Percentiles rank a stretch among this genome's conserved stretches.
Evolutionary conservation across 2,797 vertebrate genomes (phyloP).

Genomic region (Coranthus polyacanthus): DNA sequence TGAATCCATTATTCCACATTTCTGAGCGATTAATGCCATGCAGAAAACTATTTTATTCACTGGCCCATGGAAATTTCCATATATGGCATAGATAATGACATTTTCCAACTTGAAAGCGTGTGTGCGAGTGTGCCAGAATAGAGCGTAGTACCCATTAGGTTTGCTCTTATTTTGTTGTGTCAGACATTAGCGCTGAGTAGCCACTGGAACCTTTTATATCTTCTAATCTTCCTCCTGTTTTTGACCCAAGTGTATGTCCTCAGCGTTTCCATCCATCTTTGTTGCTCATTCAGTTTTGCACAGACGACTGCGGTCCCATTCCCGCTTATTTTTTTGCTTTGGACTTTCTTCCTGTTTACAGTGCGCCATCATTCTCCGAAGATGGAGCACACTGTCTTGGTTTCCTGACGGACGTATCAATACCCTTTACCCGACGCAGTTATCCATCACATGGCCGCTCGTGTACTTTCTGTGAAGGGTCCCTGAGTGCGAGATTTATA

Average conservation of each 20-base stretch:
- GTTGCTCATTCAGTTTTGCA: slow-evolving; percentile 6
- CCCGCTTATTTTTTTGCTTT: slow-evolving; percentile 1
- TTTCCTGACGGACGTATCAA: slow-evolving; percentile 66
- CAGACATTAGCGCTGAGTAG: slow-evolving; percentile 9
- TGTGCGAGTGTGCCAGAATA: neutral
- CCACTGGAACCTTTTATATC: neutral
- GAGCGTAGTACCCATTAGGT: slow-evolving; percentile 12
- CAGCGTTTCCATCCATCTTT: neutral
- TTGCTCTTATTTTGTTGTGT: slow-evolving; percentile 14
- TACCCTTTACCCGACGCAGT: slow-evolving; percentile 50
- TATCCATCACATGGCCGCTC: slow-evolving; percentile 59
- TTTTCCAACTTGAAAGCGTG: slow-evolving; percentile 23
- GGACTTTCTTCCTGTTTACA: slow-evolving; percentile 19
- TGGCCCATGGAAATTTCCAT: slow-evolving; percentile 33
- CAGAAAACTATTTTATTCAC: slow-evolving; percentile 52
- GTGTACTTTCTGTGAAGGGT: slow-evolving; percentile 58
- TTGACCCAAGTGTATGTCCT: neutral
- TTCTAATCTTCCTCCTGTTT: neutral
- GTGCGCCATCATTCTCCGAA: slow-evolving; percentile 36
- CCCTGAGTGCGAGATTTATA: slow-evolving; percentile 71
- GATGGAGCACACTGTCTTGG: slow-evolving; percentile 44
- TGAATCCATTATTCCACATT: slow-evolving; percentile 66
- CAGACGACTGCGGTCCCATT: neutral
- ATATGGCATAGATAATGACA: slow-evolving; percentile 35
- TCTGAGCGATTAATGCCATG: slow-evolving; percentile 50